Evolutionary conservation across 2,888 invertebrate species (phyloP).

Genomic region (Molorchus minor): DNA sequence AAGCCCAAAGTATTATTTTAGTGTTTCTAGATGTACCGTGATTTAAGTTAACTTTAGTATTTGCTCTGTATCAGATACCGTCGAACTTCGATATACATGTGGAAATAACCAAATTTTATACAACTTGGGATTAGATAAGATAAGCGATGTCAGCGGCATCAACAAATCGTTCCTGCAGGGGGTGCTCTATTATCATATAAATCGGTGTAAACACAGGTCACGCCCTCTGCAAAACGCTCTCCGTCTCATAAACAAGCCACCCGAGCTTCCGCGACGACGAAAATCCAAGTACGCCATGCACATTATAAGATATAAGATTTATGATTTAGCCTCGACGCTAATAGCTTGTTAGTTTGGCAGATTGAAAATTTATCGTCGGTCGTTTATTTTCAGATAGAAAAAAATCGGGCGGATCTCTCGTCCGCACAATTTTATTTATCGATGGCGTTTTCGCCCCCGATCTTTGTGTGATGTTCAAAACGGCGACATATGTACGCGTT

Average conservation of each 20-base stretch:
- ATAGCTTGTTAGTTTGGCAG: constrained; percentile 25
- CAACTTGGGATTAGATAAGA: too few species aligned
- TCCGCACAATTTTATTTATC: too few species aligned
- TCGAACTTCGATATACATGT: too few species aligned
- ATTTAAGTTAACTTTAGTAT: too few species aligned
- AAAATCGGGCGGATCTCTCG: too few species aligned
- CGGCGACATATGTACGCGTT: too few species aligned
- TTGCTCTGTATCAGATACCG: too few species aligned
- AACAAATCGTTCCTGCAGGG: not conserved
- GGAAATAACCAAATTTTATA: too few species aligned
- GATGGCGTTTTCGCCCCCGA: too few species aligned
- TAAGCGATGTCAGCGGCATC: not conserved
- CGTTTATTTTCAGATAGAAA: constrained; percentile 14
- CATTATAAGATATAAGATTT: constrained; percentile 7
- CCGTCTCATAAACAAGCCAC: not conserved
- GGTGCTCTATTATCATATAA: not conserved
- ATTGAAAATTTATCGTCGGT: constrained; percentile 14
- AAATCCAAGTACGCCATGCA: not conserved
- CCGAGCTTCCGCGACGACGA: not conserved
- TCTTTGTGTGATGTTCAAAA: too few species aligned
- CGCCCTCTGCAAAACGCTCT: not conserved
- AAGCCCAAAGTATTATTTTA: too few species aligned
- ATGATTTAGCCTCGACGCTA: constrained; percentile 10
- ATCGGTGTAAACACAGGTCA: not conserved
- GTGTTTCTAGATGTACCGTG: too few species aligned